Evolutionary conservation across 1,140 invertebrate genomes (phyloP), one percentile per base, ranked within the genome.

Genomic region (Globodera ellingtonae): DNA sequence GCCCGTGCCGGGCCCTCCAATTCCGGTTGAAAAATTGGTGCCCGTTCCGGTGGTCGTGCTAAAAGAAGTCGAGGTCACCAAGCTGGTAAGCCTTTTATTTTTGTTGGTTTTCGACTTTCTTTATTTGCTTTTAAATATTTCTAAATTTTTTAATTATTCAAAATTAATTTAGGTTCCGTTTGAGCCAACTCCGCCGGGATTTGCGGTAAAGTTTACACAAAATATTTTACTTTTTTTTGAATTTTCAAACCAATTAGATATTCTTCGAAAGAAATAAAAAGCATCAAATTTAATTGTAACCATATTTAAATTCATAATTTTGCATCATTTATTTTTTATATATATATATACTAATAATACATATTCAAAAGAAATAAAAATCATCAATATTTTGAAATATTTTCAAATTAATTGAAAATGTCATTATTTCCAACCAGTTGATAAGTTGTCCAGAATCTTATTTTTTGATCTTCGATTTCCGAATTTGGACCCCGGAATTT

Each of bases 11-110:
- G 87, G 87, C 18, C 87, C 87, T 8, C 87, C 87, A 9, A 79
- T 89, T 46, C 87, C 62, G 3, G 72, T 86, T 73, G 88, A 89
- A 75, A 88, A 88, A 48, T 79, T 89, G 62, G 89, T 89, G 18
- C 88, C 87, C 4, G 88, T 89, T 8, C 87, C 87, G 1, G 87
- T 89, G 7, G 84, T 89, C 0, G 87, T 89, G 18, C 88, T 89
- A 0, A 89, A 89, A 66, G 88, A 89, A 65, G 84, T 89, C 0
- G 87, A 89, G 74, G 88, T 89, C 6, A 89, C 87, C 13, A 88
- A 87, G 59, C 77, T 52, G 47, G 44, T 71, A 47, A 56, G n/a
- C 8, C 48, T 48, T n/a, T 46, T 6, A 75, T n/a, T 47, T 44
- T 72, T 15, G 4, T 18, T 15, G 4, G 2, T 48, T 8, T 67